A percentile compares a stretch with the other conserved stretches of the same genome.
These are phyloP conservation scores for Passerina amoena DNA, from an alignment of 2,113 vertebrate genomes.

Conservation along the genomic window DNA sequence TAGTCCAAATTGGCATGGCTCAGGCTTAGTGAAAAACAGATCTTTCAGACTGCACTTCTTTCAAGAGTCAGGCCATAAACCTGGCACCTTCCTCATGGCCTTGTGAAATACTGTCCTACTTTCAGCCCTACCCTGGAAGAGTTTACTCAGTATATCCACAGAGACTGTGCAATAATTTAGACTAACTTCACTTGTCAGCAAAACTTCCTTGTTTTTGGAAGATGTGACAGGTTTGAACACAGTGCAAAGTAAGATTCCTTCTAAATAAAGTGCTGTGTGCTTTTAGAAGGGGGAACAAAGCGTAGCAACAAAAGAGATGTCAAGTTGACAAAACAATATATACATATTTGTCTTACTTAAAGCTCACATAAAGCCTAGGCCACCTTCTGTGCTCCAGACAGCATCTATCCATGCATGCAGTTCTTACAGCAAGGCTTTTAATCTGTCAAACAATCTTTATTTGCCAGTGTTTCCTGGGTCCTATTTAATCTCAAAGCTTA, in stretches of 20 bases:
- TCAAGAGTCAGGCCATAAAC: neutral
- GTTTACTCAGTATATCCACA: neutral
- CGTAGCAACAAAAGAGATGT: neutral
- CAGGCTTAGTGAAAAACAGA: neutral
- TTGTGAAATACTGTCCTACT: conserved; percentile 3
- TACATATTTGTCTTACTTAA: conserved; percentile 14
- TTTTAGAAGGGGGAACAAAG: neutral
- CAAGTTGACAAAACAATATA: neutral
- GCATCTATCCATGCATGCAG: neutral
- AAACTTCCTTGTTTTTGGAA: neutral
- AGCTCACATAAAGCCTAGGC: neutral
- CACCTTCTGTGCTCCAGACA: neutral
- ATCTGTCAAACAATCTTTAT: conserved; percentile 8
- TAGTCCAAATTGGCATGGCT: neutral
- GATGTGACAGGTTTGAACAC: neutral
- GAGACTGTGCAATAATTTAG: neutral
- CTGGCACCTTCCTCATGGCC: neutral
- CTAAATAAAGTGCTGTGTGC: neutral
- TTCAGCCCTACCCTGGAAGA: neutral
- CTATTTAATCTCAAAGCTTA: conserved; percentile 5
- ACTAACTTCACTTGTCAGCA: conserved; percentile 9
- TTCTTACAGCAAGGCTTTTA: neutral
- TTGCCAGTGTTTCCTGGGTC: neutral
- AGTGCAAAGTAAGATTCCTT: neutral
- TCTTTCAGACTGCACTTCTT: neutral